Percentiles rank a stretch among this genome's conserved stretches.
phyloP scores from a whole-genome alignment of 2,113 vertebrate genomes.

The Donacobius atricapilla region DNA sequence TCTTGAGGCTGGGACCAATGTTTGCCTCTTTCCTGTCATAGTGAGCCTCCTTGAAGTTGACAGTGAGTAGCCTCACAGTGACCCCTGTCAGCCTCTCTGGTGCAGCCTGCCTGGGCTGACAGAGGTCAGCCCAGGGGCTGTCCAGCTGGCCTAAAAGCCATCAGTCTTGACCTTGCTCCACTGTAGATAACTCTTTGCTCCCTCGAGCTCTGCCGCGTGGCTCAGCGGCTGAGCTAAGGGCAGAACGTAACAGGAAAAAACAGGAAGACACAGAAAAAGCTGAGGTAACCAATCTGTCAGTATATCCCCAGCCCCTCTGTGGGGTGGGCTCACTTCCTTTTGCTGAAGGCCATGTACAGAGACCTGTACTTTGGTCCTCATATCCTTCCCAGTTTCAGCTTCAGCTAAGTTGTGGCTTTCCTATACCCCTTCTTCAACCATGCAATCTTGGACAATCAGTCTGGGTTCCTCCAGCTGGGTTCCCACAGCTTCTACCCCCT shows the following conservation, averaged over 20 bases:
- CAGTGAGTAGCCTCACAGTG: background rate
- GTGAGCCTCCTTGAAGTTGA: background rate
- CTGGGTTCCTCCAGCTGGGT: background rate
- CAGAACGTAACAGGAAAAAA: background rate
- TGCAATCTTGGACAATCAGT: background rate
- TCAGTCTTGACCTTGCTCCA: background rate
- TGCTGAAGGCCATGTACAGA: background rate
- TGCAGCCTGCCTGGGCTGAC: background rate
- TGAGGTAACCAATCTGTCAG: background rate
- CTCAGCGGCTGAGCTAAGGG: background rate
- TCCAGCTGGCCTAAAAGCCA: background rate
- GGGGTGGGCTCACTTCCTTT: background rate
- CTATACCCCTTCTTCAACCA: background rate
- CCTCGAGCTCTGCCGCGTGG: background rate
- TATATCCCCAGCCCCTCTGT: background rate
- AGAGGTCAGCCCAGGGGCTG: accelerated
- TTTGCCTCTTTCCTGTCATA: background rate
- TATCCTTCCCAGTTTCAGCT: background rate
- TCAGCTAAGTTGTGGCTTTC: background rate
- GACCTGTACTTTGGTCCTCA: background rate
- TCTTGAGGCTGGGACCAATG: background rate
- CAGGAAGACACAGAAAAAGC: background rate
- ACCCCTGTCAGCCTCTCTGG: background rate
- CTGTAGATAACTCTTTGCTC: background rate
- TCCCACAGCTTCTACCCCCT: background rate